Base-by-base conservation (phyloP, 37 sponge, comb jelly and placozoan species). In the Theonella swinhoei region DNA sequence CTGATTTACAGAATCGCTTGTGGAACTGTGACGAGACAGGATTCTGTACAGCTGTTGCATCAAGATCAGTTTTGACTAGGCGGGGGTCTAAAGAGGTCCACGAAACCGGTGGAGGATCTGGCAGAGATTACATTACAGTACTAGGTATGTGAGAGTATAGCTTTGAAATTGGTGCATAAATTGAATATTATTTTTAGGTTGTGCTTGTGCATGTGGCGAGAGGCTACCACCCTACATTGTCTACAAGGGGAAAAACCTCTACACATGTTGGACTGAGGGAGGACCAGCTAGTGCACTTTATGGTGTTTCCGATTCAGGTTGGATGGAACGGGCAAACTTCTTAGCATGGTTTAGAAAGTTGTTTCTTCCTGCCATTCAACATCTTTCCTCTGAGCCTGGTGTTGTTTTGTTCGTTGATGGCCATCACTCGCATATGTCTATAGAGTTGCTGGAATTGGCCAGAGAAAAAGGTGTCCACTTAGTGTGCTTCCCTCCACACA, bases 161-260 rank as follows among this genome's bases (percentile, higher is more conserved):
- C n/a, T n/a, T n/a, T n/a, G n/a, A n/a, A n/a, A n/a, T n/a, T n/a
- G n/a, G n/a, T n/a, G n/a, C n/a, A n/a, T n/a, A n/a, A n/a, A n/a
- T n/a, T n/a, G n/a, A n/a, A n/a, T n/a, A n/a, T n/a, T n/a, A n/a
- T n/a, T n/a, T n/a, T n/a, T n/a, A n/a, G 83, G 35, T 3, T 36
- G 74, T 42, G 75, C 74, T 22, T 71, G 47, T 66, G 92, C 92
- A 3, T 25, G 31, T 64, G 92, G 88, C 29, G 65, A 26, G 5
- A 70, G 61, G 9, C 60, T 91, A 26, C 92, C 92, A 20, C 88
- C 87, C 23, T 87, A 64, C 54, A 65, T 87, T 39, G 61, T 91
- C 25, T 87, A 91, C 75, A 91, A 91, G 63, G 92, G 83, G n/a
- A 83, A 87, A 37, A 61, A 91, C 62, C 59, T 90, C 68, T 81